Percentiles rank a stretch among this genome's conserved stretches.
Evolutionary conservation across 2,113 vertebrate species (phyloP).

Genomic region (Takifugu flavidus): DNA sequence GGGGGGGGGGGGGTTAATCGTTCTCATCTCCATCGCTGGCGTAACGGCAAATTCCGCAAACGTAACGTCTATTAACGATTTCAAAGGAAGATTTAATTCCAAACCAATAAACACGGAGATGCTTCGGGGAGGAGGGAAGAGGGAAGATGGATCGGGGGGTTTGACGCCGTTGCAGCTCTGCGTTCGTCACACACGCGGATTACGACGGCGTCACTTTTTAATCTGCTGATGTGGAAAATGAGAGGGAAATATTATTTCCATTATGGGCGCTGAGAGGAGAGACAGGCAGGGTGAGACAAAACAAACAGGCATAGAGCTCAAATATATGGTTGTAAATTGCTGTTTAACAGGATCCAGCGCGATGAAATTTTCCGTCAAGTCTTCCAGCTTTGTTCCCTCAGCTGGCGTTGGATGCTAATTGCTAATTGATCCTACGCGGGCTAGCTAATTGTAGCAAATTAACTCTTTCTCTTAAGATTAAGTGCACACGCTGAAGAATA

Average conservation of each 20-base stretch:
- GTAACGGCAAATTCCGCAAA: conserved; percentile 49
- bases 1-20: conserved; percentile 16
- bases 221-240: conserved; percentile 57
- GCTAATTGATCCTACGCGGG: conserved; percentile 40
- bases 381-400: conserved; percentile 16
- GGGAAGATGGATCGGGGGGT: conserved; percentile 28
- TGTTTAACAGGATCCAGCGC: conserved; percentile 13
- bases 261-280: conserved; percentile 31
- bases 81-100: conserved; percentile 53
- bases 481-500: not conserved
- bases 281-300: conserved; percentile 42
- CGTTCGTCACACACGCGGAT: conserved; percentile 34
- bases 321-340: conserved; percentile 23
- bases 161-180: conserved; percentile 14
- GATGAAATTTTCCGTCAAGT: conserved; percentile 6
- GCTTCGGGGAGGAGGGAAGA: conserved; percentile 20
- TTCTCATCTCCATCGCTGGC: conserved; percentile 34
- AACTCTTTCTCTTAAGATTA: conserved; percentile 17
- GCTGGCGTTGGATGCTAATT: conserved; percentile 45
- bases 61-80: conserved; percentile 40
- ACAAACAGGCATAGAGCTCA: conserved; percentile 23
- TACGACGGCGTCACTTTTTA: conserved; percentile 52
- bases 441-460: conserved; percentile 47
- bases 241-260: conserved; percentile 48
- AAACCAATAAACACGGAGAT: conserved; percentile 52